Base-by-base conservation (phyloP, 2,888 invertebrate genomes). In the Pachliopta kotzebuea region DNA sequence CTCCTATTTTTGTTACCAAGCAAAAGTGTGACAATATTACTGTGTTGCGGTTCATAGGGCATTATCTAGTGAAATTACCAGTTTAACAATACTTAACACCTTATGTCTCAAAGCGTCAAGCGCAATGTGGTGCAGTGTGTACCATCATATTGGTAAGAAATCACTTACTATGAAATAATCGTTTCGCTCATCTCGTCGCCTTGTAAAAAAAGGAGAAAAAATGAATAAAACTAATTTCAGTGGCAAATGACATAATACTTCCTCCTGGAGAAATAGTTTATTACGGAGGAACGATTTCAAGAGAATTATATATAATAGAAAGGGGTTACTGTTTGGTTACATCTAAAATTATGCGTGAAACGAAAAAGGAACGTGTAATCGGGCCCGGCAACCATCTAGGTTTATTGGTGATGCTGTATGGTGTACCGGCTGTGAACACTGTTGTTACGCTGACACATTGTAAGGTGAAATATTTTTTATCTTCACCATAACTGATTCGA, bases 251-350 rank as follows among this genome's bases (percentile, higher is more conserved):
- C 54, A 83, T 90, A 62, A 85, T 92, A 50, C 76, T 93, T 21
- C 92, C 92, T 31, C 92, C 93, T 3, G 86, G 87, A 6, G 93
- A 93, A 79, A 89, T 92, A 67, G 89, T 93, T 11, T 92, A 88
- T 71, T 92, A 92, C 70, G 87, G 88, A 6, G 93, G 93, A 9
- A 92, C 90, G 17, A 84, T 91, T 9, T 86, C 90, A 26, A 83
- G 92, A 70, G 93, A 92, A 67, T 77, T 93, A 57, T 93, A 93
- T 68, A 88, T 93, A 18, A 88, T 93, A 52, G 90, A 89, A 71
- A 87, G 88, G 68, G 93, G 93, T 26, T 91, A 89, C 73, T 93
- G 93, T 68, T 74, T 88, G 58, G 81, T 91, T 56, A 89, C 90
- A 20, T 84, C 80, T 3, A 80, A 78, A 65, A 73, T 79, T 49